Evolutionary conservation across 2,113 vertebrate genomes (phyloP).

Genomic region (Cyanoderma ruficeps): DNA sequence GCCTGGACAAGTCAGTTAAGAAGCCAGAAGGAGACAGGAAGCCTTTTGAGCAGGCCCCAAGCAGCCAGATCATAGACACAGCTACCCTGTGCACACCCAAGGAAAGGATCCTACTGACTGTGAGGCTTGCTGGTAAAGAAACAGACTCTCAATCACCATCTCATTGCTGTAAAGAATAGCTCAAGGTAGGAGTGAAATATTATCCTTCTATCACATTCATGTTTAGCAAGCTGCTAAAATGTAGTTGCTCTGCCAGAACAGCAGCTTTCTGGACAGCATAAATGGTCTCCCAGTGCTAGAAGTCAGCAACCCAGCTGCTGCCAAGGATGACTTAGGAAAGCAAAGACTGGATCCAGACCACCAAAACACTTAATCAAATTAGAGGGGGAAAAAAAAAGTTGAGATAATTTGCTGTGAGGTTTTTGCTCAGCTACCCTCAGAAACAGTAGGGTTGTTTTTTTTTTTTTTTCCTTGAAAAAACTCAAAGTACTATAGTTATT

Average conservation of each 20-base stretch:
- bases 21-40: background rate
- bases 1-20: background rate
- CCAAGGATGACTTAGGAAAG: background rate
- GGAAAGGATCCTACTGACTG: background rate
- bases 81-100: background rate
- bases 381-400: too few species aligned
- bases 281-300: background rate
- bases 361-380: background rate
- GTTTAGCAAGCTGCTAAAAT: background rate
- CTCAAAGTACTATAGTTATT: background rate
- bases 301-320: background rate
- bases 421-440: background rate
- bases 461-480: rapidly evolving
- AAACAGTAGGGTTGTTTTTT: background rate
- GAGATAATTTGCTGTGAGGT: background rate
- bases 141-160: background rate
- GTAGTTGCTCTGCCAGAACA: background rate
- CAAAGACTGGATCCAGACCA: background rate
- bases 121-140: background rate
- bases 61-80: background rate
- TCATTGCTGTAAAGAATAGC: background rate
- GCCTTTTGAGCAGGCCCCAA: background rate
- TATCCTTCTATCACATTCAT: background rate
- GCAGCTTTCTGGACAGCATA: background rate
- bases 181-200: background rate